Conservation (phyloP, 1,140 invertebrate species). For the Belonocnema kinseyi region DNA sequence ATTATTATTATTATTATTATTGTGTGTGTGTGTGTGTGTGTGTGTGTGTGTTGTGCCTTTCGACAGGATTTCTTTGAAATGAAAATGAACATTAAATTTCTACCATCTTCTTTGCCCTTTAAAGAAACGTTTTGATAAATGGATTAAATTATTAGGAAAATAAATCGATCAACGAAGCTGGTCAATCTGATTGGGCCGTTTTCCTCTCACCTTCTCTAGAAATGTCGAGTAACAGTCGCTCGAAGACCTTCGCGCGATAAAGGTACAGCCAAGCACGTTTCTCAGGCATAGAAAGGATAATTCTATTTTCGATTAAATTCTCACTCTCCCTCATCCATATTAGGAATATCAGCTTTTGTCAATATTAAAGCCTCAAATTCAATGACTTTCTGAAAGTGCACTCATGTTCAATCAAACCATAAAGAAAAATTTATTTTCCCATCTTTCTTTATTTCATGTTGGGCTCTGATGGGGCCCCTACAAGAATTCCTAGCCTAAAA, state of each 20-base stretch:
- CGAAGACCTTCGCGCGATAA: slow-evolving; percentile 41
- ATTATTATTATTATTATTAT: too few species aligned
- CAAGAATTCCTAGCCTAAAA: too few species aligned
- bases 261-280: slow-evolving; percentile 29
- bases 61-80: not conserved
- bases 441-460: too few species aligned
- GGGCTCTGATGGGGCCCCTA: too few species aligned
- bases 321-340: slow-evolving; percentile 14
- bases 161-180: slow-evolving; percentile 42
- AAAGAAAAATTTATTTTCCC: not conserved
- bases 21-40: too few species aligned
- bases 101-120: slow-evolving; percentile 45
- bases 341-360: slow-evolving; percentile 12
- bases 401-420: not conserved
- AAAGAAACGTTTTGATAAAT: slow-evolving; percentile 41
- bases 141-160: slow-evolving; percentile 27
- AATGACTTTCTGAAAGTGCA: not conserved
- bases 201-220: slow-evolving; percentile 35
- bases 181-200: slow-evolving; percentile 38
- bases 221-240: slow-evolving; percentile 40
- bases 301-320: slow-evolving; percentile 29
- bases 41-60: too few species aligned
- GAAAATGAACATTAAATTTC: slow-evolving; percentile 52
- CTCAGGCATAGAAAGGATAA: slow-evolving; percentile 18
- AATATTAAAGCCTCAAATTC: not conserved